These are phyloP conservation scores for Latrodectus elegans DNA, from an alignment of 2,888 invertebrate species.

Conservation along the genomic window DNA sequence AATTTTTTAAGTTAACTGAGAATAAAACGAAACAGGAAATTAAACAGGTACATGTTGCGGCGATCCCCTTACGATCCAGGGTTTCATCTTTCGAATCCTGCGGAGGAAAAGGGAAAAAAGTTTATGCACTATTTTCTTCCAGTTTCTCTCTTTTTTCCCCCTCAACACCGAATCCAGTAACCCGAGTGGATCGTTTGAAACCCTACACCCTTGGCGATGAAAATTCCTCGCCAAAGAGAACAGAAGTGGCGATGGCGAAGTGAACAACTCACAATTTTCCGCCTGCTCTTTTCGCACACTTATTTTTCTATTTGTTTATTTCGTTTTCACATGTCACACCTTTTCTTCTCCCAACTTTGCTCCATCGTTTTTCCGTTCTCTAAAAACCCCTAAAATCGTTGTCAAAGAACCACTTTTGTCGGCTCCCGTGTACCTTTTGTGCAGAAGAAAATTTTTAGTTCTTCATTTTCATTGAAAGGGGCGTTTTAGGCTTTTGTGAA, in stretches of 20 bases:
- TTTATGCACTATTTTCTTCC: slow-evolving; percentile 1
- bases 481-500: too few relatives aligned
- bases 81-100: not conserved
- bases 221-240: slow-evolving; percentile 45
- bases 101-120: not conserved
- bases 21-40: not conserved
- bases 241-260: slow-evolving; percentile 20
- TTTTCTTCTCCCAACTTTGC: slow-evolving; percentile 23
- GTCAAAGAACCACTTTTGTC: not conserved
- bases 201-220: slow-evolving; percentile 65
- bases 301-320: slow-evolving; percentile 17
- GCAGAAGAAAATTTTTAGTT: not conserved
- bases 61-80: slow-evolving; percentile 1
- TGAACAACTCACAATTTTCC: slow-evolving; percentile 22
- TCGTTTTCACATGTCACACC: slow-evolving; percentile 38
- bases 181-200: slow-evolving; percentile 58
- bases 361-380: not conserved
- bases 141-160: slow-evolving; percentile 21
- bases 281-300: not conserved
- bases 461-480: not conserved
- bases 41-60: slow-evolving; percentile 1
- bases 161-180: slow-evolving; percentile 20
- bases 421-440: not conserved
- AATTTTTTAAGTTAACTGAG: too few relatives aligned
- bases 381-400: not conserved